Conservation (phyloP, 2,797 vertebrate species). For the Avahi laniger region DNA sequence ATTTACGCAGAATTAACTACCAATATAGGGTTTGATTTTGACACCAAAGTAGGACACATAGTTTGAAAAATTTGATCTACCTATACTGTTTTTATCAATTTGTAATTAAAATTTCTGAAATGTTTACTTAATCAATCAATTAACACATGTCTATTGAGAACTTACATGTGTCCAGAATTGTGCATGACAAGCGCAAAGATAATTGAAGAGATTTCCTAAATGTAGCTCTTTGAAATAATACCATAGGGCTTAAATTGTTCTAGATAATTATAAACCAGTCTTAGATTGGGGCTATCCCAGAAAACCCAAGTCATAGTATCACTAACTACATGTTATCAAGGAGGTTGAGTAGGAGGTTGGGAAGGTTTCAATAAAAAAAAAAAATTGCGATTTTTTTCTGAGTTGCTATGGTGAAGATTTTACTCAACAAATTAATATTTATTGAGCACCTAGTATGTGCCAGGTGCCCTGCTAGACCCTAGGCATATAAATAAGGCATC, state of each 20-base stretch:
- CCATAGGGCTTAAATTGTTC: not conserved
- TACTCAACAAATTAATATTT: not conserved
- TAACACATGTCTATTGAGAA: not conserved
- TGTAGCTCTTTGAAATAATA: not conserved
- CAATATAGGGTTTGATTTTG: not conserved
- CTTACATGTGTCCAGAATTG: not conserved
- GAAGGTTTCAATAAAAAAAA: not conserved
- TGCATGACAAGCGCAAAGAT: not conserved
- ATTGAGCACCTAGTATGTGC: not conserved
- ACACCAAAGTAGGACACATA: not conserved
- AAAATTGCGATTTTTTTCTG: not conserved
- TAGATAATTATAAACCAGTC: not conserved
- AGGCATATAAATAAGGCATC: not conserved
- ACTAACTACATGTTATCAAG: not conserved
- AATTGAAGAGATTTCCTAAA: not conserved
- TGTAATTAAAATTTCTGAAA: not conserved
- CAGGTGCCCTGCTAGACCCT: not conserved
- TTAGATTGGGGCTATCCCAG: not conserved
- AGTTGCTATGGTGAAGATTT: not conserved
- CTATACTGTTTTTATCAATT: not conserved
- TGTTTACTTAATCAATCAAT: not conserved
- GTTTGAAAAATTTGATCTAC: not conserved
- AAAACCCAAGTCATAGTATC: not conserved
- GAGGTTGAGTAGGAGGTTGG: not conserved
- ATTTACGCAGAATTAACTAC: not conserved